Percentiles rank a stretch among this genome's conserved stretches.
Evolutionary conservation across 2,797 vertebrate genomes (phyloP).

Genomic region (Varecia variegata): DNA sequence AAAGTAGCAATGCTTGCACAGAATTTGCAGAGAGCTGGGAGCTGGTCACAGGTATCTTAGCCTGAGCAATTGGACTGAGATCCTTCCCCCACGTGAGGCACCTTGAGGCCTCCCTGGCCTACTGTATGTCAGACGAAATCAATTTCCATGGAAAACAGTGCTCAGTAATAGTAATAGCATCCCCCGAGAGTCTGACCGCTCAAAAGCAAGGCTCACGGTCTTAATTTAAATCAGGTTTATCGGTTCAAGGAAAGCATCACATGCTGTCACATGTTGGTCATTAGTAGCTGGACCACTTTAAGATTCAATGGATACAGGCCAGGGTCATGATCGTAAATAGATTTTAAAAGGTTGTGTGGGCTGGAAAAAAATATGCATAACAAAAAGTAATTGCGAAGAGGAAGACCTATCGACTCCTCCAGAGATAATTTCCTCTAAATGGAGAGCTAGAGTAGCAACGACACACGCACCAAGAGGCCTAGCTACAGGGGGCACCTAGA

Average conservation of each 20-base stretch:
- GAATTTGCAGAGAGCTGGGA: neutral
- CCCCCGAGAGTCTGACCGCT: neutral
- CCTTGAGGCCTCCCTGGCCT: neutral
- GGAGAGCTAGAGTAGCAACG: rapidly evolving
- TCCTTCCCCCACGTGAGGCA: rapidly evolving
- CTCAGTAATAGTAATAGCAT: too few relatives aligned
- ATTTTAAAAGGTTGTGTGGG: neutral
- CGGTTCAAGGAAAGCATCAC: neutral
- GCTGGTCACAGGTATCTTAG: rapidly evolving
- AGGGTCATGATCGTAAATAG: neutral
- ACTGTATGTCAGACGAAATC: neutral
- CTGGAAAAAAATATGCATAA: neutral
- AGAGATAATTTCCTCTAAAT: rapidly evolving
- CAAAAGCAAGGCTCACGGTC: neutral
- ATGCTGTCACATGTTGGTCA: neutral
- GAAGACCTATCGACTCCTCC: neutral
- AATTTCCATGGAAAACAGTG: rapidly evolving
- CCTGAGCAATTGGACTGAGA: too few relatives aligned
- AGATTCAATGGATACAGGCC: neutral
- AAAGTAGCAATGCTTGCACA: rapidly evolving
- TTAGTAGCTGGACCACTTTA: neutral
- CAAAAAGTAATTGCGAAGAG: neutral
- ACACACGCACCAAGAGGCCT: rapidly evolving
- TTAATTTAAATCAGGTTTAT: neutral
- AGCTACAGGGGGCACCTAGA: too few relatives aligned